Base-by-base conservation (phyloP, 2,888 invertebrate genomes). In the Parthenolecanium corni region DNA sequence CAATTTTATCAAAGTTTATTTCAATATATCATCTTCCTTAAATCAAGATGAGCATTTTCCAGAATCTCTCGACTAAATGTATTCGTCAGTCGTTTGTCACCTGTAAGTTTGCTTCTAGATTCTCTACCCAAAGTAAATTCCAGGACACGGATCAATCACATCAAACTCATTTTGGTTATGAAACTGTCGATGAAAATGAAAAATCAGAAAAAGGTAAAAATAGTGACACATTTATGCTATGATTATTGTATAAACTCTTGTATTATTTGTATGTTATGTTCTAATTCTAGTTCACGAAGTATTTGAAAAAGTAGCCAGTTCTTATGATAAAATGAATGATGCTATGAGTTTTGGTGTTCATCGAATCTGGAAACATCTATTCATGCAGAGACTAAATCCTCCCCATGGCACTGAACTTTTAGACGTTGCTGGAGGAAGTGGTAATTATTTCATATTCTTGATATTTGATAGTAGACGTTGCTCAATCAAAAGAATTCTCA, bases 391-490 rank as follows among this genome's bases (percentile, higher is more conserved):
- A 51, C 75, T 97, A 49, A 81, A 82, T 2, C 90, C 94, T 0
- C 80, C 81, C 3, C 81, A 80, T 54, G 85, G 84, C 64, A 90
- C 84, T 24, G 82, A 79, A 67, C 76, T 96, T 3, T 74, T 98
- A 16, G 98, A 99, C 76, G 90, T 95, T 70, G 97, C 97, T 52
- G 97, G 98, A n/a, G 98, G 98, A 24, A 98, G 94, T 68, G 92
- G 88, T 85, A 71, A 70, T 65, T 23, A 47, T 36, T 31, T n/a
- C n/a, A n/a, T n/a, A n/a, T n/a, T n/a, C 16, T 46, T 64, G 38
- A 16, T 47, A 6, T 36, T 36, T 64, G 44, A 36, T 9, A 14
- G 21, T 53, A 57, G n/a, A 52, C 12, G n/a, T 21, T 65, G 21
- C 6, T 9, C 6, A 20, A 46, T 6, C n/a, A 12, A 38, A 38